Conservation (phyloP, 1,140 invertebrate genomes). For the Brachionus rotundiformis region DNA sequence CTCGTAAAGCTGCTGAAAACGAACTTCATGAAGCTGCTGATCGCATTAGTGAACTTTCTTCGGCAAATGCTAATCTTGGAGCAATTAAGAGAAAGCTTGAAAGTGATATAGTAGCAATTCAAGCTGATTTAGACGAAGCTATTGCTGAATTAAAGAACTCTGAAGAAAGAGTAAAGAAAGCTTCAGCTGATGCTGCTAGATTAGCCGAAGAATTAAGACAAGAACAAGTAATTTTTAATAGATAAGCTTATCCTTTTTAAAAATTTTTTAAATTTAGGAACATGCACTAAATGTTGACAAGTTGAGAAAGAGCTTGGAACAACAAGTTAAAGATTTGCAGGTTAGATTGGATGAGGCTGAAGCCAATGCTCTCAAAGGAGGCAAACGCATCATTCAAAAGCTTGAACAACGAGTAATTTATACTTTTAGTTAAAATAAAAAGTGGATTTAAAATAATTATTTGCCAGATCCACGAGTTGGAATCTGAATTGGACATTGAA, state of each 20-base stretch:
- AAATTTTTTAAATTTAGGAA: slow-evolving; percentile 64
- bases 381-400: slow-evolving; percentile 76
- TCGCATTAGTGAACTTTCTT: slow-evolving; percentile 89
- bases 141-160: slow-evolving; percentile 81
- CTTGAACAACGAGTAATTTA: slow-evolving; percentile 64
- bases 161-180: slow-evolving; percentile 86
- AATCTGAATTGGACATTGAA: slow-evolving; percentile 95
- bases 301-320: slow-evolving; percentile 91
- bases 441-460: not conserved
- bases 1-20: slow-evolving; percentile 90
- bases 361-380: slow-evolving; percentile 92
- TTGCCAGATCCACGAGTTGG: slow-evolving; percentile 71
- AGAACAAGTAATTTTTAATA: slow-evolving; percentile 71
- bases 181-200: slow-evolving; percentile 87
- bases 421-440: too few species aligned
- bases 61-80: slow-evolving; percentile 85
- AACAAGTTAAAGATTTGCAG: slow-evolving; percentile 96
- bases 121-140: slow-evolving; percentile 68
- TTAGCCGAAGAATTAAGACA: slow-evolving; percentile 95
- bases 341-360: slow-evolving; percentile 92
- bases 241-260: too few species aligned
- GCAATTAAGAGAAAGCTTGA: slow-evolving; percentile 97
- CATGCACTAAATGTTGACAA: slow-evolving; percentile 96
- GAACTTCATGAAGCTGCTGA: slow-evolving; percentile 94
- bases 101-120: slow-evolving; percentile 90